These are phyloP conservation scores for Ophion ventricosus DNA, from an alignment of 2,888 invertebrate genomes.

Conservation along the genomic window DNA sequence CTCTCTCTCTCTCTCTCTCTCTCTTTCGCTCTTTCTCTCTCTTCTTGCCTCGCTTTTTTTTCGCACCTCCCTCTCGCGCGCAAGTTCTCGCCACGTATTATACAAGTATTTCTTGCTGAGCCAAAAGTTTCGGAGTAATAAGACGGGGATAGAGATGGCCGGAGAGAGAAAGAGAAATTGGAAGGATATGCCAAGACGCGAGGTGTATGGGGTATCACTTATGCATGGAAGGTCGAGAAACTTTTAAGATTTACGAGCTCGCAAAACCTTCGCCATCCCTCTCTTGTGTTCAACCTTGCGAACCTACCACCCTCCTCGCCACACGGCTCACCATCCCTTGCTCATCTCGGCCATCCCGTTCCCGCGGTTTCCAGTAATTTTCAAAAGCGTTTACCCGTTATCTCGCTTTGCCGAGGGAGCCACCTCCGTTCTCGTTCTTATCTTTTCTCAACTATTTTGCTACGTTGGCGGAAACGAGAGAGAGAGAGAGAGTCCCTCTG, in stretches of 20 bases:
- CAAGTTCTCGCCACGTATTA: constrained; percentile 51
- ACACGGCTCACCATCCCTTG: neutral
- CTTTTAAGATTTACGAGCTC: constrained; percentile 66
- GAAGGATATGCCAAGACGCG: constrained; percentile 49
- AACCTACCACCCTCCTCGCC: neutral
- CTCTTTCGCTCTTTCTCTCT: neutral
- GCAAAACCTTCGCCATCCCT: constrained; percentile 52
- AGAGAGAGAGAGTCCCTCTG: neutral
- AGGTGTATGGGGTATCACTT: constrained; percentile 64
- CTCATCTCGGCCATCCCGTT: constrained; percentile 30
- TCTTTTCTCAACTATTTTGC: constrained; percentile 64
- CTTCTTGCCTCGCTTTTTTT: neutral
- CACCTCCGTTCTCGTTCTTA: constrained; percentile 51
- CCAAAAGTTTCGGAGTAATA: constrained; percentile 56
- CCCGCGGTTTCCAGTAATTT: constrained; percentile 65
- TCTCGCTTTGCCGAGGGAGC: constrained; percentile 52
- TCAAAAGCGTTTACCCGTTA: constrained; percentile 66
- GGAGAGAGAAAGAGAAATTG: constrained; percentile 32
- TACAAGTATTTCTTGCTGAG: constrained; percentile 61
- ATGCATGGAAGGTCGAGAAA: constrained; percentile 66
- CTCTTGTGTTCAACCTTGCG: constrained; percentile 21
- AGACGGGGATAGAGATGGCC: constrained; percentile 18
- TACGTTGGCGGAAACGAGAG: constrained; percentile 50
- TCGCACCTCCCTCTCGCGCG: constrained; percentile 15
- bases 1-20: too few relatives aligned